phyloP scores from a whole-genome alignment of 2,113 vertebrate genomes.

The Arothron firmamentum region DNA sequence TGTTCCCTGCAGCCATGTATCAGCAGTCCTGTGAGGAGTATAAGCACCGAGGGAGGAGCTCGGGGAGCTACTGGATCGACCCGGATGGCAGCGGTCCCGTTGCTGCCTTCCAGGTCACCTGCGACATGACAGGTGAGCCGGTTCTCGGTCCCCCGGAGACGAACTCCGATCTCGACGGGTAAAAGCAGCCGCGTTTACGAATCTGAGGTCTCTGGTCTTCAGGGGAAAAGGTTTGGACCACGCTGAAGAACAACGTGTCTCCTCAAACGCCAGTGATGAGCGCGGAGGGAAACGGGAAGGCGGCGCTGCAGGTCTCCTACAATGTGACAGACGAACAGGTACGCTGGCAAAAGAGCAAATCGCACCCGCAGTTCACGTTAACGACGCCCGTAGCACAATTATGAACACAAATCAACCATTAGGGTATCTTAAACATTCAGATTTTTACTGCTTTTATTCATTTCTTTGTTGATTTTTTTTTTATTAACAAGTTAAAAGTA shows the following conservation, averaged over 20 bases:
- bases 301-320: slow-evolving; percentile 83
- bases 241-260: slow-evolving; percentile 83
- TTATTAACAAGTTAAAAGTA: too few relatives aligned
- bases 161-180: too few relatives aligned
- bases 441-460: too few relatives aligned
- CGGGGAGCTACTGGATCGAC: slow-evolving; percentile 93
- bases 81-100: slow-evolving; percentile 90
- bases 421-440: too few relatives aligned
- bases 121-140: slow-evolving; percentile 97
- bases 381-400: too few relatives aligned
- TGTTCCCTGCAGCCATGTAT: slow-evolving; percentile 79
- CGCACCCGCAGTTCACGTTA: too few relatives aligned
- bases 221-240: slow-evolving; percentile 95
- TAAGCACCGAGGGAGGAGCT: slow-evolving; percentile 86
- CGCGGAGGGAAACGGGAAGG: slow-evolving; percentile 69
- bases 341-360: background rate
- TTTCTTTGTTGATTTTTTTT: too few relatives aligned
- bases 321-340: slow-evolving; percentile 85
- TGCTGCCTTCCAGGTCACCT: slow-evolving; percentile 86
- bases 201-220: background rate
- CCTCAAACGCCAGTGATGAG: slow-evolving; percentile 77
- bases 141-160: too few relatives aligned
- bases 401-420: too few relatives aligned
- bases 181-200: too few relatives aligned
- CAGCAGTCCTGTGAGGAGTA: slow-evolving; percentile 97